Evolutionary conservation across 2,888 invertebrate genomes (phyloP).

Genomic region (Agonopterix heracliana): DNA sequence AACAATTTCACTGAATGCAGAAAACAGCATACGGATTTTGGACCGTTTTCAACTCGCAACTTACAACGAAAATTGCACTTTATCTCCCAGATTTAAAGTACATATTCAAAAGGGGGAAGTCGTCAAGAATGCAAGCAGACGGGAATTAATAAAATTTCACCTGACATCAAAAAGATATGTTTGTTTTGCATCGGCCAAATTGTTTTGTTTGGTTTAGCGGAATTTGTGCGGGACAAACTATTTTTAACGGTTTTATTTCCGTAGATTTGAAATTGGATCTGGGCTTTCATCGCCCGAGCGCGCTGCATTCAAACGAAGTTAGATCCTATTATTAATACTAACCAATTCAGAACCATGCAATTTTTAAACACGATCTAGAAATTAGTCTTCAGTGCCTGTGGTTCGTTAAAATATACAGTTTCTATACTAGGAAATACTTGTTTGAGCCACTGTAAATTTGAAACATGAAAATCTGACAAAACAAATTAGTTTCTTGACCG

Average conservation of each 20-base stretch:
- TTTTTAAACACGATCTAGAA: too few species aligned
- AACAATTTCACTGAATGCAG: not conserved
- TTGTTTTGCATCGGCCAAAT: not conserved
- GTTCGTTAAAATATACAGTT: too few species aligned
- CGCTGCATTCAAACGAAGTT: too few species aligned
- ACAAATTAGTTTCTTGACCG: too few species aligned
- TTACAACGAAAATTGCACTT: too few species aligned
- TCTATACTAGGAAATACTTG: too few species aligned
- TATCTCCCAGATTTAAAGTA: too few species aligned
- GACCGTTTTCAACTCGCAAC: slow-evolving; percentile 7
- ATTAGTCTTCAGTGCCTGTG: too few species aligned
- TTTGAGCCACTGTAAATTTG: too few species aligned
- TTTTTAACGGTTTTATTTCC: not conserved
- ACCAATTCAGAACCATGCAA: too few species aligned
- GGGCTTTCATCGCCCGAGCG: not conserved
- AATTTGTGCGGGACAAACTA: not conserved
- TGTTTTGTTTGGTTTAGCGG: not conserved
- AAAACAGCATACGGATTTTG: slow-evolving; percentile 3
- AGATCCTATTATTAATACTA: too few species aligned
- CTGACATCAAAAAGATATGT: not conserved
- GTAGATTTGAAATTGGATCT: not conserved
- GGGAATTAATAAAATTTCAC: not conserved
- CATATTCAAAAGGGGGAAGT: not conserved
- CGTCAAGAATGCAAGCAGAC: not conserved
- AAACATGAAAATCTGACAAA: too few species aligned